These are phyloP conservation scores for Eublepharis macularius DNA, from an alignment of 2,113 vertebrate genomes.

Conservation along the genomic window DNA sequence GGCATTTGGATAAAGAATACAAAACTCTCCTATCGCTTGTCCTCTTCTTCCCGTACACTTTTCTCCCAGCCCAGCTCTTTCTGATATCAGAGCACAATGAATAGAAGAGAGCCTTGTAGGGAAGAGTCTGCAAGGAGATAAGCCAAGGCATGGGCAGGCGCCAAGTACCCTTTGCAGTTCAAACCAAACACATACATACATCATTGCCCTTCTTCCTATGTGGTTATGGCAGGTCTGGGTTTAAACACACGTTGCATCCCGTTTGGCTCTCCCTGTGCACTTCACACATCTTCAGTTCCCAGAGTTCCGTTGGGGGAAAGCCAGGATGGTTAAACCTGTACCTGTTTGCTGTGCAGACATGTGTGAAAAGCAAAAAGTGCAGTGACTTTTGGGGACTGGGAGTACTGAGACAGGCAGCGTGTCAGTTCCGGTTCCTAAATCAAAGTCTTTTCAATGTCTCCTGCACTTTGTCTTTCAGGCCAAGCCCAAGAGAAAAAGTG, in stretches of 20 bases:
- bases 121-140: no score
- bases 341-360: neutral
- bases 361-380: neutral
- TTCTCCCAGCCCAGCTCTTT: neutral
- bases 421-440: neutral
- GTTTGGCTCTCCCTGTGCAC: neutral
- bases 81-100: no score
- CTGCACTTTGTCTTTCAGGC: slow-evolving; percentile 49
- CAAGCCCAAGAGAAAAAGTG: slow-evolving; percentile 52
- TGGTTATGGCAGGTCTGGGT: neutral
- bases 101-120: no score
- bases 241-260: neutral
- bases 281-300: neutral
- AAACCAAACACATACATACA: no score
- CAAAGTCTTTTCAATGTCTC: neutral
- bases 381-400: neutral
- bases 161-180: no score
- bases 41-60: neutral
- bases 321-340: neutral
- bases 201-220: no score
- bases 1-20: neutral
- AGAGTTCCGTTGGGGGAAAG: neutral
- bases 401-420: neutral
- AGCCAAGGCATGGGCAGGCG: no score
- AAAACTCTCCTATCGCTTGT: no score